phyloP scores from a whole-genome alignment of 2,113 vertebrate genomes.

The Malurus cyaneus region DNA sequence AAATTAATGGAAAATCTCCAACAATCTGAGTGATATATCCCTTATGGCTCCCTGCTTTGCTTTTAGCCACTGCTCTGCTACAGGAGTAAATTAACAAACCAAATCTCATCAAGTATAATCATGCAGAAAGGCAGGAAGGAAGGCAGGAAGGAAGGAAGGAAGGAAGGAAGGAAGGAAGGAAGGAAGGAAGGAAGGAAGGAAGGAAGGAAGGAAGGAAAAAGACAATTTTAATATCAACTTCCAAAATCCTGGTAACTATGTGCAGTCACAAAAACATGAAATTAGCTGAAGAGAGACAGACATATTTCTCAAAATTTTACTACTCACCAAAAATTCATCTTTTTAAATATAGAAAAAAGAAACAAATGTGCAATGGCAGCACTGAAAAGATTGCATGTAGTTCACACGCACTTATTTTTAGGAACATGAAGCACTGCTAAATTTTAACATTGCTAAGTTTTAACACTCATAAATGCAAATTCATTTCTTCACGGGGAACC shows the following conservation, averaged over 20 bases:
- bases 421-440: not conserved
- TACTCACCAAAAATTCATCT: not conserved
- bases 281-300: not conserved
- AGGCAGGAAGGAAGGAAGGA: too few relatives aligned
- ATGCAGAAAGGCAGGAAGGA: not conserved
- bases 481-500: not conserved
- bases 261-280: not conserved
- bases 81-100: not conserved
- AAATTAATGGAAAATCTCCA: not conserved
- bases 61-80: not conserved
- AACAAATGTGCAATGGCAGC: not conserved
- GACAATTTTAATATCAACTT: not conserved
- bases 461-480: constrained; percentile 18
- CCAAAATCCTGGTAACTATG: not conserved
- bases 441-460: not conserved
- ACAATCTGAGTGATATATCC: not conserved
- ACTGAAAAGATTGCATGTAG: not conserved
- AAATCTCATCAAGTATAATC: not conserved
- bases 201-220: not conserved
- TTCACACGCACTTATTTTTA: constrained; percentile 20
- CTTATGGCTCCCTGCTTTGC: not conserved
- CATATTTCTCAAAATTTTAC: not conserved
- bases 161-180: not conserved
- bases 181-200: not conserved
- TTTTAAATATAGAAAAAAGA: not conserved